Percentiles rank a stretch among this genome's conserved stretches.
Conservation (phyloP, 2,797 vertebrate species). For the Limnodromus scolopaceus region DNA sequence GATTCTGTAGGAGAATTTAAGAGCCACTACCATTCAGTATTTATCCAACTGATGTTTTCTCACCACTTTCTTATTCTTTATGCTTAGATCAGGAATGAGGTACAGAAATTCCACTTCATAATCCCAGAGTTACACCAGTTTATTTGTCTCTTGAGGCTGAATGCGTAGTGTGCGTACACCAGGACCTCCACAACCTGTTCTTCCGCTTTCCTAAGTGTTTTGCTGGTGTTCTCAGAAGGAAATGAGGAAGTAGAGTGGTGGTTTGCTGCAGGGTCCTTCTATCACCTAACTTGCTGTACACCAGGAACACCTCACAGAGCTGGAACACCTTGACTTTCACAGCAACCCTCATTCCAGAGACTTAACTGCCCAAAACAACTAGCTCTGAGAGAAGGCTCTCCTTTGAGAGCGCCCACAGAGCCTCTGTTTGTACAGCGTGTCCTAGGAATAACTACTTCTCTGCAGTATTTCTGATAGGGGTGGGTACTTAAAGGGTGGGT, state of each 20-base stretch:
- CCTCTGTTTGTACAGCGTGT: rapidly evolving
- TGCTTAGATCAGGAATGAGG: background rate
- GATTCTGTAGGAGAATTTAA: background rate
- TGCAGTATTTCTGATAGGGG: rapidly evolving
- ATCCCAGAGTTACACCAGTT: rapidly evolving
- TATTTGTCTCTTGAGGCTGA: background rate
- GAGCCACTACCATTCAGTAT: background rate
- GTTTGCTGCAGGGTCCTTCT: background rate
- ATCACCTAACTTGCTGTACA: rapidly evolving
- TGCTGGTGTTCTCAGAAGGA: rapidly evolving
- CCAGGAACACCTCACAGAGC: rapidly evolving
- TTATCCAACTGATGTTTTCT: background rate
- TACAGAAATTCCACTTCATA: background rate
- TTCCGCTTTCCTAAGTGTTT: rapidly evolving
- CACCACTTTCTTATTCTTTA: background rate
- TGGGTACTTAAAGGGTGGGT: no score
- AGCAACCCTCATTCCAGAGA: rapidly evolving
- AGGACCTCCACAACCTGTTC: no score
- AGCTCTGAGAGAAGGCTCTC: rapidly evolving
- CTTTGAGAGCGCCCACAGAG: rapidly evolving
- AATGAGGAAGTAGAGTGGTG: rapidly evolving
- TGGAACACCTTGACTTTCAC: rapidly evolving
- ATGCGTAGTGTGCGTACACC: rapidly evolving
- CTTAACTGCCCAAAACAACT: rapidly evolving
- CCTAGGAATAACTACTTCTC: rapidly evolving